Evolutionary conservation across 2,113 vertebrate species (phyloP), one percentile per base, ranked within the genome.

Genomic region (Vireo altiloquus): DNA sequence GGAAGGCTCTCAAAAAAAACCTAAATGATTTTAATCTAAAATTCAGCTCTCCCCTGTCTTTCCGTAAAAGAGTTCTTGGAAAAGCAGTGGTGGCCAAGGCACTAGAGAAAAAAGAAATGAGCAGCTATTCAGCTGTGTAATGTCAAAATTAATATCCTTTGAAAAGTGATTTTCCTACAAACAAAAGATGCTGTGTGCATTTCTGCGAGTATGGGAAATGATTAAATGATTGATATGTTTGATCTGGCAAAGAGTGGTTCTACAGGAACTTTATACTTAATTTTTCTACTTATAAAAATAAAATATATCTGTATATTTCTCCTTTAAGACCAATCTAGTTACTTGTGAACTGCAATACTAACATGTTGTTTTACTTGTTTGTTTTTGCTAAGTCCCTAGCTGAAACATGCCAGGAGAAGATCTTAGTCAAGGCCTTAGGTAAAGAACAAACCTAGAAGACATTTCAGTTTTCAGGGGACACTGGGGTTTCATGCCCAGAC

Each of bases 181-280:
- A 70, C 28, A 65, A 64, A 79, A 87, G 46, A 47, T 87, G 75
- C 59, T 74, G 12, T 50, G 15, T 59, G 39, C 76, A 49, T 89
- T 93, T 92, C 60, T 94, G 80, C 74, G 87, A 30, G 54, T 82
- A 71, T 15, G 12, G 92, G 82, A 68, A 81, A 79, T 22, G 2
- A 46, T 61, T 42, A 50, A 77, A 63, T 61, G 59, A 71, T 94
- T 92, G 65, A 74, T 75, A 40, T 16, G 46, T 69, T 95, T 92
- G 78, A 66, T 94, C 85, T 88, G 90, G 84, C 76, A 47, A 90
- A 86, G 75, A 89, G 59, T 84, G 79, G 54, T 91, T 95, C 86
- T 94, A 66, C 81, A 74, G 42, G 64, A 95, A 68, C 46, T 63
- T 94, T 69, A 95, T 61, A 64, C 64, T 64, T 90, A 90, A 83